A percentile compares a stretch with the other conserved stretches of the same genome.
phyloP scores from a whole-genome alignment of 2,797 vertebrate species.

The Hydrocynus forskahlii region DNA sequence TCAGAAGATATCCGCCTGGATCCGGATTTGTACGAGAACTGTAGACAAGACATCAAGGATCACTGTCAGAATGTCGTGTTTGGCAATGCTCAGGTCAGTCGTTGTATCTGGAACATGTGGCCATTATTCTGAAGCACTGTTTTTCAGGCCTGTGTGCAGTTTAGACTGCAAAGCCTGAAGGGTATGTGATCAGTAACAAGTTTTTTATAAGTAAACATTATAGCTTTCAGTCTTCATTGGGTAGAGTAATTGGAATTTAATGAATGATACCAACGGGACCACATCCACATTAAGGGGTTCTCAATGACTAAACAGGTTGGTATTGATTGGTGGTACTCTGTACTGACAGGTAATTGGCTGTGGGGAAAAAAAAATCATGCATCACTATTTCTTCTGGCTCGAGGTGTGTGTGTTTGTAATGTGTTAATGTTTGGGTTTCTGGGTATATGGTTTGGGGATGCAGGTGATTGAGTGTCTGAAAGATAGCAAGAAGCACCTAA shows the following conservation, averaged over 20 bases:
- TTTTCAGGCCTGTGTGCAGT: not conserved
- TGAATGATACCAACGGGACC: not conserved
- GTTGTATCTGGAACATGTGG: not conserved
- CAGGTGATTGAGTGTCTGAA: constrained; percentile 98
- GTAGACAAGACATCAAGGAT: constrained; percentile 88
- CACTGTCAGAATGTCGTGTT: constrained; percentile 89
- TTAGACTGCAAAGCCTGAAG: no score
- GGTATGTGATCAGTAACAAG: not conserved
- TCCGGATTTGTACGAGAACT: constrained; percentile 91
- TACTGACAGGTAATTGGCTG: not conserved
- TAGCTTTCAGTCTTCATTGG: not conserved
- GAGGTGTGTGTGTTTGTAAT: no score
- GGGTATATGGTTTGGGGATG: not conserved
- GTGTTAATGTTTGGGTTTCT: not conserved
- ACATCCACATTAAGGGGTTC: not conserved
- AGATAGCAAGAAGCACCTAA: constrained; percentile 89
- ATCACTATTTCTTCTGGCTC: no score
- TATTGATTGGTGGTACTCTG: not conserved
- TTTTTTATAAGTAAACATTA: not conserved
- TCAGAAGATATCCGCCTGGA: constrained; percentile 95
- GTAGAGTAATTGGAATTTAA: not conserved
- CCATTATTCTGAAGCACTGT: no score
- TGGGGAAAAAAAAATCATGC: no score
- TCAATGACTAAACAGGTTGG: not conserved
- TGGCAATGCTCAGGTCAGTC: constrained; percentile 92